Conservation (phyloP, 2,113 vertebrate genomes). For the Hippocampus barbouri region DNA sequence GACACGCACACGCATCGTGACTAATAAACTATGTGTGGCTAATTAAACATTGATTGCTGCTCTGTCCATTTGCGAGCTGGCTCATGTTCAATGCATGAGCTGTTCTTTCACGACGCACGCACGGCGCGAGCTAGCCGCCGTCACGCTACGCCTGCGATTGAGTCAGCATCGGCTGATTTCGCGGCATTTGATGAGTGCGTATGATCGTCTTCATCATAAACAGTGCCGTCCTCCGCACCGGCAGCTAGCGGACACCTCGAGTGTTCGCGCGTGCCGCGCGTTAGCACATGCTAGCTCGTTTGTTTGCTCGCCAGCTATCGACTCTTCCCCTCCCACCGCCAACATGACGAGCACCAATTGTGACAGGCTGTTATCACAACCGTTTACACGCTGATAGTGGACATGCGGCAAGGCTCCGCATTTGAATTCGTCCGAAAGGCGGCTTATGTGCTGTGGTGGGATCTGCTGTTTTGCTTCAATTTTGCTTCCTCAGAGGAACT, state of each 20-base stretch:
- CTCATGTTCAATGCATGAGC: conserved; percentile 41
- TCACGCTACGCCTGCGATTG: not conserved
- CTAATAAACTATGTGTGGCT: conserved; percentile 17
- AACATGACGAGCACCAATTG: not conserved
- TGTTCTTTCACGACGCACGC: conserved; percentile 18
- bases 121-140: conserved; percentile 11
- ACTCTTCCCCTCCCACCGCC: not conserved
- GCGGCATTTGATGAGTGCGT: not conserved
- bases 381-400: not conserved
- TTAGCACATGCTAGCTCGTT: not conserved
- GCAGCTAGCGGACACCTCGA: not conserved
- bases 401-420: not conserved
- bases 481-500: too few relatives aligned
- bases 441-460: not conserved
- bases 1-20: not conserved
- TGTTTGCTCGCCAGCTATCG: not conserved
- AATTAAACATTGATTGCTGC: conserved; percentile 39
- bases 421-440: not conserved
- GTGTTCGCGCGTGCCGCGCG: not conserved
- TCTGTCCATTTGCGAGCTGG: conserved; percentile 25
- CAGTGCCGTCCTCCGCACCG: not conserved
- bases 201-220: too few relatives aligned
- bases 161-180: not conserved
- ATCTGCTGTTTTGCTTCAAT: too few relatives aligned
- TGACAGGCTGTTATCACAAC: not conserved